Conservation (phyloP, 92 coral and sea anemone genomes). For the Blastomussa wellsi region DNA sequence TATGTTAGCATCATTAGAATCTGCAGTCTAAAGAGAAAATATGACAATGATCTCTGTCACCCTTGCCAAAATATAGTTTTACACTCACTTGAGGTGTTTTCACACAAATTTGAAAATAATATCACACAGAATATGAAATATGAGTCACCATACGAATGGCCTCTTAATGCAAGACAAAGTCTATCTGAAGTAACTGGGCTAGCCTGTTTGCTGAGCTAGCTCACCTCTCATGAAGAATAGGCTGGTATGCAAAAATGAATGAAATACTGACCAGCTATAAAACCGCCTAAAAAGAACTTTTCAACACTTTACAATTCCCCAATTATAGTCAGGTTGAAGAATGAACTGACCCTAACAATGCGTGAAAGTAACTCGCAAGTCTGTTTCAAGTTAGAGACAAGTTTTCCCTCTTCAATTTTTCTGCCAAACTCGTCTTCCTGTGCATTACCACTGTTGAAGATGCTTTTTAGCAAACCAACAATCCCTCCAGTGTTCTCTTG, state of each 20-base stretch:
- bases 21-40: conserved; percentile 40
- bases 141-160: no score
- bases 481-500: conserved; percentile 28
- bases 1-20: conserved; percentile 60
- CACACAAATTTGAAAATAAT: no score
- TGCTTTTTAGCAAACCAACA: conserved; percentile 57
- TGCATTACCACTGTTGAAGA: conserved; percentile 58
- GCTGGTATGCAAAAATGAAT: no score
- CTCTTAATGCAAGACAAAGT: no score
- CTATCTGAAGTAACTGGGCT: no score
- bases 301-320: neutral
- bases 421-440: conserved; percentile 50
- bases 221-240: no score
- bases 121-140: no score
- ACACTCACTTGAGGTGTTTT: neutral
- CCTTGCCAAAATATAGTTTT: neutral
- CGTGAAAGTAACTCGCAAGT: conserved; percentile 39
- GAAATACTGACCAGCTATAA: neutral
- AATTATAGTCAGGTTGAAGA: neutral
- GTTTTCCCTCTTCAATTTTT: conserved; percentile 63
- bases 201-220: no score
- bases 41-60: neutral
- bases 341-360: conserved; percentile 53
- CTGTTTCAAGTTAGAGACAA: conserved; percentile 66
- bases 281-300: neutral